Percentiles rank a stretch among this genome's conserved stretches.
phyloP scores from a whole-genome alignment of 2,113 vertebrate species.

The Cavia porcellus region DNA sequence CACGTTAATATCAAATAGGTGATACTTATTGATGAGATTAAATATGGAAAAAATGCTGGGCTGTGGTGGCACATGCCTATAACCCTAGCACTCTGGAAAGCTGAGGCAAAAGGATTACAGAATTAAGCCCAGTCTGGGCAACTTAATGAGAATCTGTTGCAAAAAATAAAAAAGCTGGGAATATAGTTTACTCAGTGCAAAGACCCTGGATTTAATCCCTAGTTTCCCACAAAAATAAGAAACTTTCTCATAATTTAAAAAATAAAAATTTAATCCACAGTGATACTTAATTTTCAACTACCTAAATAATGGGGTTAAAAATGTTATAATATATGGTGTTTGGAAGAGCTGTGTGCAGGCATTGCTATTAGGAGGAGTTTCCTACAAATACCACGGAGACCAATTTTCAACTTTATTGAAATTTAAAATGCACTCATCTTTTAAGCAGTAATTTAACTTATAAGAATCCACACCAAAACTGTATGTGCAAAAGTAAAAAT shows the following conservation, averaged over 20 bases:
- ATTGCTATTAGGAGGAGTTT: not conserved
- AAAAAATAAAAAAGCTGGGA: not conserved
- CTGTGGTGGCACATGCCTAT: not conserved
- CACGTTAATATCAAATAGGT: not conserved
- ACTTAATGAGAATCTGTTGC: not conserved
- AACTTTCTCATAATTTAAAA: not conserved
- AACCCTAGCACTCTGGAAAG: not conserved
- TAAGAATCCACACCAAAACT: not conserved
- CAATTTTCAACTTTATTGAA: conserved; percentile 3
- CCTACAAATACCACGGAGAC: not conserved
- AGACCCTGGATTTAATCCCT: not conserved
- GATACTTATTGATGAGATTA: not conserved
- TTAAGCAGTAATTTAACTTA: not conserved
- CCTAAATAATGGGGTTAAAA: not conserved
- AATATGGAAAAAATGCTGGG: not conserved
- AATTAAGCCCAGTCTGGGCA: not conserved
- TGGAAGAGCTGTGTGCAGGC: not conserved
- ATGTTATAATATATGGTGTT: not conserved
- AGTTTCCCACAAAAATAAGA: not conserved
- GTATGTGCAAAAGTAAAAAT: not conserved
- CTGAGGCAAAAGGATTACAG: not conserved
- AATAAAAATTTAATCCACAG: not conserved
- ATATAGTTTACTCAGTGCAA: not conserved
- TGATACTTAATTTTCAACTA: not conserved
- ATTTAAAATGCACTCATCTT: not conserved